A percentile compares a stretch with the other conserved stretches of the same genome.
These are phyloP conservation scores for Alloplasta piceator DNA, from an alignment of 2,888 invertebrate genomes.

Conservation along the genomic window DNA sequence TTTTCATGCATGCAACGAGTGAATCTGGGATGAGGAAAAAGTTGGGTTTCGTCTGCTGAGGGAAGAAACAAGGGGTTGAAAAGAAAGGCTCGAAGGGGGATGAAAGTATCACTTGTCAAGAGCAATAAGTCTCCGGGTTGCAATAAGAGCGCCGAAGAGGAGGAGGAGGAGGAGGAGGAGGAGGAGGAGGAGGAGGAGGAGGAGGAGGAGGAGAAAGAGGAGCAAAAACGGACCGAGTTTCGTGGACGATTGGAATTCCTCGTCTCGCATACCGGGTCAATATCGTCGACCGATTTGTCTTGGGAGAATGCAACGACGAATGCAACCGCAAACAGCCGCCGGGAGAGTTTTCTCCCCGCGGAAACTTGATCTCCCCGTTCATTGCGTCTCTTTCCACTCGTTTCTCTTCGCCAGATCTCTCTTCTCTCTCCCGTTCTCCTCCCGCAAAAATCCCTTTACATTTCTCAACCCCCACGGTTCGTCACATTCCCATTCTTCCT, in stretches of 20 bases:
- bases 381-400: conserved; percentile 17
- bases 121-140: conserved; percentile 9
- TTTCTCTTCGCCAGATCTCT: too few species aligned
- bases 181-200: conserved; percentile 21
- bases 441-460: conserved; percentile 24
- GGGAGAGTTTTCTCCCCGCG: conserved; percentile 8
- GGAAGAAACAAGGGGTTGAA: background rate
- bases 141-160: conserved; percentile 38
- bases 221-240: conserved; percentile 1
- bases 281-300: conserved; percentile 65
- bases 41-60: too few species aligned
- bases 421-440: conserved; percentile 22
- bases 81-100: background rate
- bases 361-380: conserved; percentile 49
- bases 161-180: conserved; percentile 10
- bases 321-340: conserved; percentile 41
- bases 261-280: conserved; percentile 78
- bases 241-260: conserved; percentile 70
- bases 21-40: too few species aligned
- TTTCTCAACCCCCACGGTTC: too few species aligned
- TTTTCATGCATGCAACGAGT: background rate
- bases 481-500: too few species aligned
- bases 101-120: conserved; percentile 17
- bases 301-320: conserved; percentile 62
- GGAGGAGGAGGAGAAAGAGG: conserved; percentile 8